These are phyloP conservation scores for Prosapia bicincta DNA, from an alignment of 2,888 invertebrate genomes.

Conservation along the genomic window DNA sequence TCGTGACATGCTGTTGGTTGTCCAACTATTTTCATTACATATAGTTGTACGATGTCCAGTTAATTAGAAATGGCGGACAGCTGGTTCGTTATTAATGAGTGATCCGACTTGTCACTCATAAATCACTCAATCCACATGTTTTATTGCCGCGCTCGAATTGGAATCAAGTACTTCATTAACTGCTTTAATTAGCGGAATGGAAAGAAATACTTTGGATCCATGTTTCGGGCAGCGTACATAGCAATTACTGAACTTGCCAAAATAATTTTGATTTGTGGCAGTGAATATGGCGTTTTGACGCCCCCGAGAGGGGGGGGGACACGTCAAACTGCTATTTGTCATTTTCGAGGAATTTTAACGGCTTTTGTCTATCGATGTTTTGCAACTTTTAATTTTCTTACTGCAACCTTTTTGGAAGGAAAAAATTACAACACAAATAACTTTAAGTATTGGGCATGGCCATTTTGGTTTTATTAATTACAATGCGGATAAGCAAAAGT, in stretches of 20 bases:
- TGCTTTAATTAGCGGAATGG: not conserved
- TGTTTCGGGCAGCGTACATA: not conserved
- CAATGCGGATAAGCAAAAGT: too few species aligned
- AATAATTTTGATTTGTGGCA: not conserved
- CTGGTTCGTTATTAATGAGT: not conserved
- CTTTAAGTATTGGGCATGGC: too few species aligned
- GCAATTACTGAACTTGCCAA: not conserved
- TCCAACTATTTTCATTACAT: not conserved
- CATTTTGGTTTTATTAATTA: too few species aligned
- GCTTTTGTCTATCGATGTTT: too few species aligned
- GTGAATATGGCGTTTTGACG: not conserved
- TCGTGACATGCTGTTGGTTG: not conserved
- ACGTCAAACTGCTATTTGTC: too few species aligned
- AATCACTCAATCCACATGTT: not conserved
- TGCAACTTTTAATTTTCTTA: too few species aligned
- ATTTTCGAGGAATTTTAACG: too few species aligned
- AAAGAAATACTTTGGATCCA: not conserved
- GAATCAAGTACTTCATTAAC: conserved; percentile 2
- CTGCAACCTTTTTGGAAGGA: too few species aligned
- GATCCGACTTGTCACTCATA: not conserved
- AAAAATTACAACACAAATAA: too few species aligned
- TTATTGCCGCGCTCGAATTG: not conserved
- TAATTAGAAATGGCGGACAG: conserved; percentile 2
- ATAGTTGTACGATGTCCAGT: not conserved
- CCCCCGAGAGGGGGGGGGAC: too few species aligned